A percentile compares a stretch with the other conserved stretches of the same genome.
phyloP scores from a whole-genome alignment of 2,888 invertebrate genomes.

The Polymixis lichenea region DNA sequence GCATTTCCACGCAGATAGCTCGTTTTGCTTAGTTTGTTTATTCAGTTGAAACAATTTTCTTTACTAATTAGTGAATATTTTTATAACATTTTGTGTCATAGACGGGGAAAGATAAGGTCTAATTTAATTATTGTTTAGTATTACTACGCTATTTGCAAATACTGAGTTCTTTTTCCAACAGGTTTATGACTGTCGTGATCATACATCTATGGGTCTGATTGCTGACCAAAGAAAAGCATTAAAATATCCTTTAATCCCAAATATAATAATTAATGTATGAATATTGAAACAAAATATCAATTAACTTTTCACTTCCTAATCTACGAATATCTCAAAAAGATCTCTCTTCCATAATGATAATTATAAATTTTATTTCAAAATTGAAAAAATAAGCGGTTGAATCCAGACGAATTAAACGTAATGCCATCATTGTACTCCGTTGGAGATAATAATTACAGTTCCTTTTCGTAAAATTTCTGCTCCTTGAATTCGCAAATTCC shows the following conservation, averaged over 20 bases:
- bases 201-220: not conserved
- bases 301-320: not conserved
- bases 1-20: conserved; percentile 38
- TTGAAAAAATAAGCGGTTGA: conserved; percentile 20
- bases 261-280: not conserved
- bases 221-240: not conserved
- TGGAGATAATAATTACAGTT: conserved; percentile 47
- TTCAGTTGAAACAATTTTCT: conserved; percentile 17
- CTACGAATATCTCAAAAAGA: conserved; percentile 1
- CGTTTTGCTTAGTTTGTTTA: conserved; percentile 36
- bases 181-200: not conserved
- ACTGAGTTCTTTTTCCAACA: not conserved
- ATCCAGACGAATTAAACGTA: conserved; percentile 35
- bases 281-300: conserved; percentile 5
- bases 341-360: conserved; percentile 30
- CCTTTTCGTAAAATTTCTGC: conserved; percentile 38
- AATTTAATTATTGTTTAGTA: not conserved
- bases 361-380: conserved; percentile 30
- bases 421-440: conserved; percentile 30
- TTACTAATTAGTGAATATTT: not conserved
- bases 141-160: not conserved
- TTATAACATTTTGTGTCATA: not conserved
- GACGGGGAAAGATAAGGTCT: not conserved
- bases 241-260: not conserved
- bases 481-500: conserved; percentile 41